Evolutionary conservation across 2,888 invertebrate species (phyloP).

Genomic region (Diogma glabrata): DNA sequence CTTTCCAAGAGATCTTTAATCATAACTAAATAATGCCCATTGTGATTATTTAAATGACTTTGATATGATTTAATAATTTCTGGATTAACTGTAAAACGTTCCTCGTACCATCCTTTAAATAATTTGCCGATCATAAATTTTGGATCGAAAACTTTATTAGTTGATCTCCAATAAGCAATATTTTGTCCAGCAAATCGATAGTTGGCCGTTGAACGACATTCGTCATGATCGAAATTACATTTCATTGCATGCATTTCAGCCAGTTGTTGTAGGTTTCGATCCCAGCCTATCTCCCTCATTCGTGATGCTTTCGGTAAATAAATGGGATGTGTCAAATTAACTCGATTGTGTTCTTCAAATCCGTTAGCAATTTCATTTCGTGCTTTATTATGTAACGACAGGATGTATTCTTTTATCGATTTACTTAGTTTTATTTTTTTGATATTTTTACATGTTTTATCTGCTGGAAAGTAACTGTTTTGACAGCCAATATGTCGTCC

Average conservation of each 20-base stretch:
- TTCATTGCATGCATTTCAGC: neutral
- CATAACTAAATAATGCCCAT: neutral
- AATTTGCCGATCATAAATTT: neutral
- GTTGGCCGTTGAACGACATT: neutral
- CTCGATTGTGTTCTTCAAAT: neutral
- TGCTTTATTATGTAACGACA: neutral
- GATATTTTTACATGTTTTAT: neutral
- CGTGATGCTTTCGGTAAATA: neutral
- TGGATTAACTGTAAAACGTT: neutral
- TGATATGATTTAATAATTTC: neutral
- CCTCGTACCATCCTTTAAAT: neutral
- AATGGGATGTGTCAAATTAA: neutral
- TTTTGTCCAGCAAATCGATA: neutral
- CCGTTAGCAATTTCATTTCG: neutral
- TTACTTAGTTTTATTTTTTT: neutral
- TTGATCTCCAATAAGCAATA: neutral
- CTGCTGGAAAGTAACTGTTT: neutral
- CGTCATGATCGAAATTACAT: neutral
- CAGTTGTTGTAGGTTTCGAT: neutral
- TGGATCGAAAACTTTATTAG: neutral
- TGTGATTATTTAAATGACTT: neutral
- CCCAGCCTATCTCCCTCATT: neutral
- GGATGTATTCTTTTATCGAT: neutral
- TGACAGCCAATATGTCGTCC: conserved; percentile 5
- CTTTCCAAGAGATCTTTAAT: neutral